These are phyloP conservation scores for Synergus itoensis DNA, from an alignment of 2,888 invertebrate genomes.

Conservation along the genomic window DNA sequence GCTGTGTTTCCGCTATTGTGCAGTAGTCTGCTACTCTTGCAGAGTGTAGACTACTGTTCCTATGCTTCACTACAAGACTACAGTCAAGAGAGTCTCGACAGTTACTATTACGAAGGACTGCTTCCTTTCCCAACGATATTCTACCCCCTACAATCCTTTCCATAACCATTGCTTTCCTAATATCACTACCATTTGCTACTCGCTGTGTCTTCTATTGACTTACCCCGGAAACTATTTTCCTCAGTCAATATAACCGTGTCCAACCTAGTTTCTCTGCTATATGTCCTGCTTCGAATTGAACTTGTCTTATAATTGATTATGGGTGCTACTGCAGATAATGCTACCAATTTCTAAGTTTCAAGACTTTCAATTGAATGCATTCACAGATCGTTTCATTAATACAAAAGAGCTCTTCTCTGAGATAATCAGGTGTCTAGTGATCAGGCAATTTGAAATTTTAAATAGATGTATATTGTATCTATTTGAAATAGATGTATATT, in stretches of 20 bases:
- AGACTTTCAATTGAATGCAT: neutral
- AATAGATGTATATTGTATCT: no score
- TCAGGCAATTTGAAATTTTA: no score
- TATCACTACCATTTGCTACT: constrained; percentile 33
- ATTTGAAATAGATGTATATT: no score
- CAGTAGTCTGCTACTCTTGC: neutral
- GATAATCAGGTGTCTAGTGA: no score
- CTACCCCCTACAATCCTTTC: constrained; percentile 33
- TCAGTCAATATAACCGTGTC: constrained; percentile 17
- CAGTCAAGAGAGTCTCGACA: neutral
- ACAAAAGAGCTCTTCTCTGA: neutral
- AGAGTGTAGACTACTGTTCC: neutral
- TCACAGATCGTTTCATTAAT: neutral
- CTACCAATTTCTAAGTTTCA: neutral
- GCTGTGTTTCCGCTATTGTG: constrained; percentile 26
- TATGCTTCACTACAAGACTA: neutral
- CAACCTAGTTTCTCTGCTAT: neutral
- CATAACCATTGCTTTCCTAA: constrained; percentile 24
- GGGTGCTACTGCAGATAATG: neutral
- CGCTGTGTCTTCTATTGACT: constrained; percentile 19
- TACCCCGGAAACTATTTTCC: constrained; percentile 10
- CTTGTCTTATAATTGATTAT: neutral
- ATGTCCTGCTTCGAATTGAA: neutral
- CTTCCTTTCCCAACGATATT: constrained; percentile 23
- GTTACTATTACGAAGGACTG: constrained; percentile 8